A percentile compares a stretch with the other conserved stretches of the same genome.
Evolutionary conservation across 2,113 vertebrate genomes (phyloP).

Genomic region (Isichthys henryi): DNA sequence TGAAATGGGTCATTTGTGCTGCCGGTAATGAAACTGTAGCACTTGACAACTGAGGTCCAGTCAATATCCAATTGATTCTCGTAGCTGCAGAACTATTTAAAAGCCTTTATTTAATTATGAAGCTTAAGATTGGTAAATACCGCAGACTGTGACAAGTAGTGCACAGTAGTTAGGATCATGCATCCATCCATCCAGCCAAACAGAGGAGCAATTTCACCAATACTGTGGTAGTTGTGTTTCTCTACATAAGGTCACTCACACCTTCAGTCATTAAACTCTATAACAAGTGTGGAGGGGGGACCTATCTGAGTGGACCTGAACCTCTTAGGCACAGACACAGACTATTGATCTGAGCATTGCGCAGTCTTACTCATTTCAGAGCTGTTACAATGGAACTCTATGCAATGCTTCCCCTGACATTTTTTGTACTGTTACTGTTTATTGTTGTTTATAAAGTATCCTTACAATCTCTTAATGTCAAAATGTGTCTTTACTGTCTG

Average conservation of each 20-base stretch:
- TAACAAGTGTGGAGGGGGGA: neutral
- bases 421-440: neutral
- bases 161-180: neutral
- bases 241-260: neutral
- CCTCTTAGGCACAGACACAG: neutral
- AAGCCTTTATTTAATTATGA: neutral
- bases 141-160: neutral
- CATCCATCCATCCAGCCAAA: neutral
- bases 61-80: neutral
- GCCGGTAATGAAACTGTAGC: neutral
- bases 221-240: neutral
- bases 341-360: neutral
- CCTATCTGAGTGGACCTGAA: neutral
- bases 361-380: neutral
- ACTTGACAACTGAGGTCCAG: neutral
- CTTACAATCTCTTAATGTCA: neutral
- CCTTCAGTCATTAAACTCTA: neutral
- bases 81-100: neutral
- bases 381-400: neutral
- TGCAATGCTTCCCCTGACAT: neutral
- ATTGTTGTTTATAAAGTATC: neutral
- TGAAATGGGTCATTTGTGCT: neutral
- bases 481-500: neutral
- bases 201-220: neutral
- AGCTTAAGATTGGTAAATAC: neutral